phyloP scores from a whole-genome alignment of 2,797 vertebrate species.

The Onychomys torridus region DNA sequence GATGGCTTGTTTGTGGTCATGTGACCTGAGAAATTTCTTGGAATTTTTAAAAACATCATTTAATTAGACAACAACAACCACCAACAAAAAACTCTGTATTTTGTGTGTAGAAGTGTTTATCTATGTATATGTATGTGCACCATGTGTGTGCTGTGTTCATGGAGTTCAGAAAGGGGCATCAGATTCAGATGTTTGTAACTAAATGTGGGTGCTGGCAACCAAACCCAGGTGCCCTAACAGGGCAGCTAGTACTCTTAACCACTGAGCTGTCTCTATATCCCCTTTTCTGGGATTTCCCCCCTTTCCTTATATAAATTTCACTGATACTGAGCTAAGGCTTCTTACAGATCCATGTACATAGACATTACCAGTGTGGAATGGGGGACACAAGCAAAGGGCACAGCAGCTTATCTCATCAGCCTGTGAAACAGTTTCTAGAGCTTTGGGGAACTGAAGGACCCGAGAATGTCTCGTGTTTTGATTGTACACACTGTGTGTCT shows the following conservation, averaged over 20 bases:
- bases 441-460: background rate
- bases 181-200: background rate
- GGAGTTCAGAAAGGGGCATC: background rate
- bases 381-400: background rate
- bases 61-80: background rate
- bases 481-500: background rate
- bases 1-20: accelerated
- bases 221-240: background rate
- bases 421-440: background rate
- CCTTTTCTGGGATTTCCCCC: background rate
- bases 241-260: background rate
- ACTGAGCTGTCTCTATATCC: background rate
- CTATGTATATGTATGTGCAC: too few species aligned
- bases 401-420: background rate
- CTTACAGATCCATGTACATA: accelerated
- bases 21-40: background rate
- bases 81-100: too few species aligned
- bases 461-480: background rate
- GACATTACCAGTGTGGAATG: background rate
- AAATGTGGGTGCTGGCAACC: background rate
- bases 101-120: background rate
- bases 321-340: background rate
- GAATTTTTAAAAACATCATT: background rate
- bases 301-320: background rate
- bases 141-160: background rate